phyloP scores from a whole-genome alignment of 1,140 invertebrate species.

The Eulimnadia texana region DNA sequence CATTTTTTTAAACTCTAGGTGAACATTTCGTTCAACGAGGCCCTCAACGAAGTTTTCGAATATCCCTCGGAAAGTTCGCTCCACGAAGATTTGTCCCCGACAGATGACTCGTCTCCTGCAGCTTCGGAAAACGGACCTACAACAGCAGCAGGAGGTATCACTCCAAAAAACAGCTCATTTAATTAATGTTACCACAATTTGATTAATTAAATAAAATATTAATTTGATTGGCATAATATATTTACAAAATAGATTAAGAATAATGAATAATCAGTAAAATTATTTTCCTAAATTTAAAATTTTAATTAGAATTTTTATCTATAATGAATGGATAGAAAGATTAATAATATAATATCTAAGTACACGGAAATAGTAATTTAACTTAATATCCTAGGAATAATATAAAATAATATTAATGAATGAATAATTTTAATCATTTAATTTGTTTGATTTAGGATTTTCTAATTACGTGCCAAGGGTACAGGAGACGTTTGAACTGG shows the following conservation, averaged over 20 bases:
- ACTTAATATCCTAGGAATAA: background rate
- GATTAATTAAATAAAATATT: too few species aligned
- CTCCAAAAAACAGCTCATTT: background rate
- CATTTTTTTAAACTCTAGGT: slow-evolving; percentile 41
- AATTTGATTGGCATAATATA: background rate
- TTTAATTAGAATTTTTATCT: too few species aligned
- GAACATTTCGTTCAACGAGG: slow-evolving; percentile 70
- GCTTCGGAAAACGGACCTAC: background rate
- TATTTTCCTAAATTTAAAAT: too few species aligned
- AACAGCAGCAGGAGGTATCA: background rate
- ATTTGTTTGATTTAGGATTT: slow-evolving; percentile 29
- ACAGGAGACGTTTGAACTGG: slow-evolving; percentile 42
- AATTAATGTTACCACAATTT: background rate
- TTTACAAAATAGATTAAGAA: too few species aligned
- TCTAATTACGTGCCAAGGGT: slow-evolving; percentile 47
- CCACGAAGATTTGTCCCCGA: slow-evolving; percentile 27
- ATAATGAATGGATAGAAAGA: too few species aligned
- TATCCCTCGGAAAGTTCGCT: slow-evolving; percentile 70
- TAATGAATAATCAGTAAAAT: too few species aligned
- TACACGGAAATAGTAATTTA: background rate
- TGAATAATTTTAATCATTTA: background rate
- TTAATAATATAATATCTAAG: too few species aligned
- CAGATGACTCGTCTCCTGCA: too few species aligned
- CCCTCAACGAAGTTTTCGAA: slow-evolving; percentile 62
- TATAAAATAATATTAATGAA: too few species aligned